Percentiles rank a stretch among this genome's conserved stretches.
Evolutionary conservation across 2,797 vertebrate species (phyloP).

Genomic region (Sphenopsis melanotis): DNA sequence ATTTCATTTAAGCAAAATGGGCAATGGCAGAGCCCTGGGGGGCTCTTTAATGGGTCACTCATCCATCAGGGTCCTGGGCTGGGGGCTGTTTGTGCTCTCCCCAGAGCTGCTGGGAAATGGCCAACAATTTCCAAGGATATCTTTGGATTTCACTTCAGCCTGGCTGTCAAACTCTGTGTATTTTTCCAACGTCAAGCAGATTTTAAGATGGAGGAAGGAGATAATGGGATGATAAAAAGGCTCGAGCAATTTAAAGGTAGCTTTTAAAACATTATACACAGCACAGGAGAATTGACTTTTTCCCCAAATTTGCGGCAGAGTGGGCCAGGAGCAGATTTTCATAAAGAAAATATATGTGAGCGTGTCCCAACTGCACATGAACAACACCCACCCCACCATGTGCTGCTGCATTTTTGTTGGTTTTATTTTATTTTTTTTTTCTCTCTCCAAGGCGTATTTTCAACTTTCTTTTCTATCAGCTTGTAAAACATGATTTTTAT

Average conservation of each 20-base stretch:
- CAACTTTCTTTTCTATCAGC: slow-evolving; percentile 76
- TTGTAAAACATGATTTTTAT: slow-evolving; percentile 81
- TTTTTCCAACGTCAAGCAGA: slow-evolving; percentile 51
- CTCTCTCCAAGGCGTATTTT: slow-evolving; percentile 55
- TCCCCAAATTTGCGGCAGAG: neutral
- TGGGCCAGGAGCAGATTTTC: neutral
- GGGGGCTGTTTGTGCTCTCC: slow-evolving; percentile 5
- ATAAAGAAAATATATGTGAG: neutral
- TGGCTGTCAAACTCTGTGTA: slow-evolving; percentile 60
- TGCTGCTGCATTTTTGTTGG: slow-evolving; percentile 12
- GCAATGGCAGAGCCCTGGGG: slow-evolving; percentile 26
- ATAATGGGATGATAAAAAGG: slow-evolving; percentile 55
- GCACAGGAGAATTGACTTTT: neutral
- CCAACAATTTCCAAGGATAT: slow-evolving; percentile 1
- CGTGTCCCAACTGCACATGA: neutral
- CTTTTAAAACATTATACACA: slow-evolving; percentile 9
- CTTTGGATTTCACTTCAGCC: slow-evolving; percentile 25
- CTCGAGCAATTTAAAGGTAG: neutral
- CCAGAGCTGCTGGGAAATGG: neutral
- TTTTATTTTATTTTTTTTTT: neutral
- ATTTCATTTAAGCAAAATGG: slow-evolving; percentile 48
- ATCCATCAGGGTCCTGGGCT: slow-evolving; percentile 19
- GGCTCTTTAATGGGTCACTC: slow-evolving; percentile 44
- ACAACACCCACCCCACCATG: neutral
- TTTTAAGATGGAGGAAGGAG: slow-evolving; percentile 53